Evolutionary conservation across 2,113 vertebrate species (phyloP).

Genomic region (Sciurus niger): DNA sequence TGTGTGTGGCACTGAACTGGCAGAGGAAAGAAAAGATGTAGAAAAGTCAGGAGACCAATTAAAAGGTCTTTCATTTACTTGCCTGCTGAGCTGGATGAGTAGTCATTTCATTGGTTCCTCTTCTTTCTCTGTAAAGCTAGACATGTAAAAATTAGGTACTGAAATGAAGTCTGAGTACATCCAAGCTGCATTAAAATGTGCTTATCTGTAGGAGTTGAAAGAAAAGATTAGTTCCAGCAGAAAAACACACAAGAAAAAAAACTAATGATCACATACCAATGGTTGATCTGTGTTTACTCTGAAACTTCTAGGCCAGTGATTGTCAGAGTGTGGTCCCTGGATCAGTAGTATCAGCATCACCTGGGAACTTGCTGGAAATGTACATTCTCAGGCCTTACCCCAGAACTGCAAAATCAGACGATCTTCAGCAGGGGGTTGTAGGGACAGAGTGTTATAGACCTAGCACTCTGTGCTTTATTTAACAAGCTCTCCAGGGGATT

Average conservation of each 20-base stretch:
- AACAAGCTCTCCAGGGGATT: neutral
- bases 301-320: neutral
- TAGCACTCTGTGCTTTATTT: neutral
- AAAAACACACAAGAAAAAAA: neutral
- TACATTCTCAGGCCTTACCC: neutral
- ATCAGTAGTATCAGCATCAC: neutral
- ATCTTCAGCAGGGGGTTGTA: too few species aligned
- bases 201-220: conserved; percentile 50
- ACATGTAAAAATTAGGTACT: conserved; percentile 11
- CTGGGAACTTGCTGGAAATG: neutral
- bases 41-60: neutral
- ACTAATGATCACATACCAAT: neutral
- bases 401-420: neutral
- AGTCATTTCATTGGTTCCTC: neutral
- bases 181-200: neutral
- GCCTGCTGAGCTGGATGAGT: neutral
- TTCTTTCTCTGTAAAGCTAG: conserved; percentile 25
- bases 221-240: neutral
- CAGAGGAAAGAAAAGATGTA: conserved; percentile 16
- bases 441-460: too few species aligned
- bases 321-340: neutral
- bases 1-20: neutral
- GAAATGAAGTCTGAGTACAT: conserved; percentile 32
- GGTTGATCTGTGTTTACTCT: neutral
- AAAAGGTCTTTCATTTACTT: conserved; percentile 41